phyloP scores from a whole-genome alignment of 2,888 invertebrate genomes.

The Acanthosepion pharaonis region DNA sequence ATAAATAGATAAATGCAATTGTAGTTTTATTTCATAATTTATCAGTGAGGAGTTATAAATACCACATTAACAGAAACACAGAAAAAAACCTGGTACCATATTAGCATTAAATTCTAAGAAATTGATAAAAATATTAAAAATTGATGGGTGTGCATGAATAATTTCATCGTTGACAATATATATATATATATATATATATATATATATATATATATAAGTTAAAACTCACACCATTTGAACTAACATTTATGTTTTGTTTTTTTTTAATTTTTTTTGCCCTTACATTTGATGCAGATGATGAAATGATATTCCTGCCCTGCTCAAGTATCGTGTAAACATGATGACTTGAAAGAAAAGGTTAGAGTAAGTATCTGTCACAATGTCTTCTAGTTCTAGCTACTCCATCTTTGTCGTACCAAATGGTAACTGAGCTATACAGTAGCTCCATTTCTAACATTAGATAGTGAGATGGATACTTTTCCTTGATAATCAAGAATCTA shows the following conservation, averaged over 20 bases:
- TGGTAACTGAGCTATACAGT: background rate
- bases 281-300: constrained; percentile 33
- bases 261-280: constrained; percentile 15
- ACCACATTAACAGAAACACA: too few relatives aligned
- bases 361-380: constrained; percentile 3
- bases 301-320: background rate
- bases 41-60: too few relatives aligned
- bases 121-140: too few relatives aligned
- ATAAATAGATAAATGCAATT: too few relatives aligned
- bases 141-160: too few relatives aligned
- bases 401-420: constrained; percentile 33
- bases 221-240: too few relatives aligned
- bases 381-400: constrained; percentile 24
- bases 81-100: too few relatives aligned
- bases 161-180: too few relatives aligned
- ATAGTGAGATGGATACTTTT: constrained; percentile 33
- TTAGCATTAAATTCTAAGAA: too few relatives aligned
- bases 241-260: background rate
- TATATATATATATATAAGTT: too few relatives aligned
- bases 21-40: too few relatives aligned
- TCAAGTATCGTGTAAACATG: background rate
- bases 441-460: constrained; percentile 23
- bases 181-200: too few relatives aligned
- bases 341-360: background rate
- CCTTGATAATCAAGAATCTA: background rate